Evolutionary conservation across 2,797 vertebrate species (phyloP).

Genomic region (Enteromius treurensis): DNA sequence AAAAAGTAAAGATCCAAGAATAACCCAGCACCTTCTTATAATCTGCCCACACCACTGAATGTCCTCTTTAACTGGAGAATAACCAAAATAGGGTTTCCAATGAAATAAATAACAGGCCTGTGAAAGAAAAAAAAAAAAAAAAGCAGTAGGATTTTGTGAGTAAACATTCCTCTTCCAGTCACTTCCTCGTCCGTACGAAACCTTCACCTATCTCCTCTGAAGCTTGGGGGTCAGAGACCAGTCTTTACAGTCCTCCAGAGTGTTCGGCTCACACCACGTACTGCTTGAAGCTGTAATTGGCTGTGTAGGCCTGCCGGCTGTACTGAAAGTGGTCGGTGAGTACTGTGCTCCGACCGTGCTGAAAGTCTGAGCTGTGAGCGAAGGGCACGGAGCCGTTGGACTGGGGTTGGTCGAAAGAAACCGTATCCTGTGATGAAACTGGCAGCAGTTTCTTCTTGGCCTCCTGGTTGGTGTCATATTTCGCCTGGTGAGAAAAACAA

Average conservation of each 20-base stretch:
- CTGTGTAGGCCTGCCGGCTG: conserved; percentile 82
- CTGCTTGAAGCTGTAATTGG: conserved; percentile 79
- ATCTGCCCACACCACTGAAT: neutral
- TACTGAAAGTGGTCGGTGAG: conserved; percentile 93
- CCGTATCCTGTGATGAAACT: conserved; percentile 79
- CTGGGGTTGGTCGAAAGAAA: conserved; percentile 83
- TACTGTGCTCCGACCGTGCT: conserved; percentile 80
- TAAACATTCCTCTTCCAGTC: conserved; percentile 16
- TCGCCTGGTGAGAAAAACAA: conserved; percentile 79
- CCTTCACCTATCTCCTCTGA: conserved; percentile 54
- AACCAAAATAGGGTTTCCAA: conserved; percentile 51
- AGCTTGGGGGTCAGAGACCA: conserved; percentile 51
- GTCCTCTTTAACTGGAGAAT: conserved; percentile 31
- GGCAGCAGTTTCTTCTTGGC: conserved; percentile 91
- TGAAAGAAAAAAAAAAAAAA: neutral
- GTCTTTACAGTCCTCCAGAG: conserved; percentile 32
- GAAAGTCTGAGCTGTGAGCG: conserved; percentile 80
- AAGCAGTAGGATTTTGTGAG: conserved; percentile 12
- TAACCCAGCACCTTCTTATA: neutral
- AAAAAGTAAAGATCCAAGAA: neutral
- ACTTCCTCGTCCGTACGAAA: conserved; percentile 21
- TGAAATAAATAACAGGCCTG: conserved; percentile 32
- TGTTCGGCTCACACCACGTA: conserved; percentile 87
- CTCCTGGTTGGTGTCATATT: conserved; percentile 89
- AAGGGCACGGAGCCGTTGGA: conserved; percentile 84